A percentile compares a stretch with the other conserved stretches of the same genome.
Evolutionary conservation across 2,113 vertebrate genomes (phyloP).

Genomic region (Hyperopisus bebe): DNA sequence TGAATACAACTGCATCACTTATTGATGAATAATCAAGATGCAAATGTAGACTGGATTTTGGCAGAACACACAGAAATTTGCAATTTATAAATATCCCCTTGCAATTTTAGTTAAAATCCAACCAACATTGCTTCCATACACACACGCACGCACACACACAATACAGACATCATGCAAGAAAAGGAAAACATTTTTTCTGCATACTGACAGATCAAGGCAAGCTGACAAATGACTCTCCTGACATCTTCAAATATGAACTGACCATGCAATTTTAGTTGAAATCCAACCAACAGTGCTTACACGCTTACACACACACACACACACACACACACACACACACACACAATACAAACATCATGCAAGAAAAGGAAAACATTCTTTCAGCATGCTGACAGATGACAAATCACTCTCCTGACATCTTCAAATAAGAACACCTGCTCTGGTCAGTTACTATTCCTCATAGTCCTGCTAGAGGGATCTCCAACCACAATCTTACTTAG

Average conservation of each 20-base stretch:
- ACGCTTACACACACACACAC: not conserved
- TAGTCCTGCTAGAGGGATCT: constrained; percentile 19
- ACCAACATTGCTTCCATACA: not conserved
- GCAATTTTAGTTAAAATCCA: constrained; percentile 27
- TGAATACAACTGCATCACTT: not conserved
- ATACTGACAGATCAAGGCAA: constrained; percentile 14
- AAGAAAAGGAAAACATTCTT: constrained; percentile 5
- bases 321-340: not conserved
- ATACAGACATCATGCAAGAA: not conserved
- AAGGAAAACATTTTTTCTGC: constrained; percentile 13
- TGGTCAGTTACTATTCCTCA: constrained; percentile 22
- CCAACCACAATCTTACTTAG: constrained; percentile 34
- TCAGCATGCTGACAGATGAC: constrained; percentile 19
- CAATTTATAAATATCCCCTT: constrained; percentile 17
- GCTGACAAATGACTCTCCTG: not conserved
- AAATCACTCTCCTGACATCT: not conserved
- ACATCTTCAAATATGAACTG: not conserved
- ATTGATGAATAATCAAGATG: not conserved
- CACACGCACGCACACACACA: not conserved
- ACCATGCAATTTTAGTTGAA: constrained; percentile 24
- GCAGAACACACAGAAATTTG: constrained; percentile 29
- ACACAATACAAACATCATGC: not conserved
- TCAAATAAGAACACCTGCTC: not conserved
- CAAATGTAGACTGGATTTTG: not conserved
- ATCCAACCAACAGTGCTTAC: constrained; percentile 10